Conservation (phyloP, 2,888 invertebrate species). For the Lepidocyrtoides sp. region DNA sequence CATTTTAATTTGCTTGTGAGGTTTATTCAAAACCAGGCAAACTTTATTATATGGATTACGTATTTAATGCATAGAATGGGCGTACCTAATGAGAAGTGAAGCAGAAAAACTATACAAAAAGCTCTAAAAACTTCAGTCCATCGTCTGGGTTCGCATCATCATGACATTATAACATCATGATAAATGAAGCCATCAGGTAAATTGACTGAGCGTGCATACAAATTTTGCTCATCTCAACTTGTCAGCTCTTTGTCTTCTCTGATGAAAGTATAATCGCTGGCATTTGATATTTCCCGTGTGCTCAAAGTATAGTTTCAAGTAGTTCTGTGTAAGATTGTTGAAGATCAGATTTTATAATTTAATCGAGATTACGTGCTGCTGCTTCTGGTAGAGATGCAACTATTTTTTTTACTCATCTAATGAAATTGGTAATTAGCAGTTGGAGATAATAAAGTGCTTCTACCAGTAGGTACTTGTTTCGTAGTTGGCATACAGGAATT, state of each 20-base stretch:
- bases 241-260: slow-evolving; percentile 29
- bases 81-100: not conserved
- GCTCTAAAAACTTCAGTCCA: not conserved
- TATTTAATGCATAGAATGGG: not conserved
- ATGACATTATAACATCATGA: slow-evolving; percentile 14
- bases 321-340: not conserved
- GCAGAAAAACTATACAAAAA: not conserved
- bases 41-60: too few relatives aligned
- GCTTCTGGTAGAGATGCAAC: too few relatives aligned
- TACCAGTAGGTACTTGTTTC: not conserved
- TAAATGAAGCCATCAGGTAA: slow-evolving; percentile 24
- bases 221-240: not conserved
- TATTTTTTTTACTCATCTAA: too few relatives aligned
- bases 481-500: not conserved
- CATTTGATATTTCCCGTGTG: not conserved
- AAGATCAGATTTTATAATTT: not conserved
- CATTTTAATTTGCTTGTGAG: not conserved
- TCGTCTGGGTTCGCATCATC: not conserved
- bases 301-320: not conserved
- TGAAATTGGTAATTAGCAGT: too few relatives aligned
- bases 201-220: slow-evolving; percentile 36
- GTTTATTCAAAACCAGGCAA: too few relatives aligned
- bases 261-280: not conserved
- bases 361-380: not conserved
- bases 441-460: too few relatives aligned